Evolutionary conservation across 2,113 vertebrate genomes (phyloP).

Genomic region (Sterrhoptilus dennistouni): DNA sequence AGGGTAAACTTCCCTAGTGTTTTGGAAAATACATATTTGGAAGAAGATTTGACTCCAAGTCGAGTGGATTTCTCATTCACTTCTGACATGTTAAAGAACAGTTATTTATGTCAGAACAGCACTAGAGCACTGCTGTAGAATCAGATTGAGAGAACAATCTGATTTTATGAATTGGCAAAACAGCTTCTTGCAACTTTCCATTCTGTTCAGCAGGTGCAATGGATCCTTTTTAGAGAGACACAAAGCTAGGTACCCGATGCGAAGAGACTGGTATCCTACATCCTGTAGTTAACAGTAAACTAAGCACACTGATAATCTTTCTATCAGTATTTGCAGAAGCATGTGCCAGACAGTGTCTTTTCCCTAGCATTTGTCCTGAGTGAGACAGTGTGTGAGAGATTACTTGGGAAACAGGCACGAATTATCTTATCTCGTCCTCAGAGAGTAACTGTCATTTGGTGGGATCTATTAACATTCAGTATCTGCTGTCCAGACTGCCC

Average conservation of each 20-base stretch:
- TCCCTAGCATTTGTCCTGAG: conserved; percentile 22
- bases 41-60: neutral
- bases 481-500: neutral
- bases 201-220: neutral
- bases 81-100: neutral
- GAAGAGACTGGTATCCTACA: neutral
- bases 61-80: neutral
- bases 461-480: neutral
- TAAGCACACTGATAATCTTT: neutral
- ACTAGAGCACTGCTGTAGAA: neutral
- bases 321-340: neutral
- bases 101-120: neutral
- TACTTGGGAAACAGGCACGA: neutral
- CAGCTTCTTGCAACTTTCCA: neutral
- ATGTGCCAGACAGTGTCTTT: neutral
- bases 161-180: neutral
- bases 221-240: neutral
- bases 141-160: neutral
- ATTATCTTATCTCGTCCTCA: neutral
- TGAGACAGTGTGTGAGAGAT: neutral
- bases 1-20: neutral
- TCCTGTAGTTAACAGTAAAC: neutral
- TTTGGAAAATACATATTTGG: neutral
- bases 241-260: neutral
- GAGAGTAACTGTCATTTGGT: neutral